Evolutionary conservation across 2,797 vertebrate species (phyloP).

Genomic region (Chelidonichthys spinosus): DNA sequence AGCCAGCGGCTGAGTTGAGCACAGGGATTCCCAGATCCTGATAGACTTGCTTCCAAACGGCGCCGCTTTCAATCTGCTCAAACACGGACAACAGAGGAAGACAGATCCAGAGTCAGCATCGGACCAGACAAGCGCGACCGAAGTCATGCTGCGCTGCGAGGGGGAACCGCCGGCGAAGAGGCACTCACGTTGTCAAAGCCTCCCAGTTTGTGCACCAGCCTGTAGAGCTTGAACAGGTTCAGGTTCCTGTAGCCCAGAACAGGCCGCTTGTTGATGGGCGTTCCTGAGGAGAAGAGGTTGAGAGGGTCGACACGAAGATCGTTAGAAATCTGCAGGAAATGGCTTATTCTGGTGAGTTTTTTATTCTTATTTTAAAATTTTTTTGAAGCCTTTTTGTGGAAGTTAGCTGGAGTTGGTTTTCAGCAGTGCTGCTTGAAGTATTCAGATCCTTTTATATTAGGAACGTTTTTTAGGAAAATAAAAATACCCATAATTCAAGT

Average conservation of each 20-base stretch:
- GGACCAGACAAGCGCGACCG: neutral
- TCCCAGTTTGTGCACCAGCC: constrained; percentile 86
- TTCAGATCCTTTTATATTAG: neutral
- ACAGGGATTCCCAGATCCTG: constrained; percentile 88
- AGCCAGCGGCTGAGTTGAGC: constrained; percentile 88
- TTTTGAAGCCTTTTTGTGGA: neutral
- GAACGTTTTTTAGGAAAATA: neutral
- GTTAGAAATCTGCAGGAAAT: neutral
- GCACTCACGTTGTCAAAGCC: constrained; percentile 85
- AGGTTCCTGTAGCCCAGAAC: constrained; percentile 88
- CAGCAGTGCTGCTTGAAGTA: neutral
- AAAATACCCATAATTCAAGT: neutral
- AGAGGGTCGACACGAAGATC: neutral
- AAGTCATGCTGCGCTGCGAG: neutral
- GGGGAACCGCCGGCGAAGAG: neutral
- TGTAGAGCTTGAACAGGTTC: constrained; percentile 88
- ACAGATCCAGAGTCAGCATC: constrained; percentile 22
- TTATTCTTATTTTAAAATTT: neutral
- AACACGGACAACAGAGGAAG: constrained; percentile 14
- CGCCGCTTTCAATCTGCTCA: constrained; percentile 86
- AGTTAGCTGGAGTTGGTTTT: neutral
- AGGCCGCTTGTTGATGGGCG: constrained; percentile 87
- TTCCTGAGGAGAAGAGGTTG: constrained; percentile 71
- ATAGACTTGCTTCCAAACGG: constrained; percentile 88
- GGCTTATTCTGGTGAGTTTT: neutral